Conservation (phyloP, 2,797 vertebrate genomes). For the Vespertilio murinus region DNA sequence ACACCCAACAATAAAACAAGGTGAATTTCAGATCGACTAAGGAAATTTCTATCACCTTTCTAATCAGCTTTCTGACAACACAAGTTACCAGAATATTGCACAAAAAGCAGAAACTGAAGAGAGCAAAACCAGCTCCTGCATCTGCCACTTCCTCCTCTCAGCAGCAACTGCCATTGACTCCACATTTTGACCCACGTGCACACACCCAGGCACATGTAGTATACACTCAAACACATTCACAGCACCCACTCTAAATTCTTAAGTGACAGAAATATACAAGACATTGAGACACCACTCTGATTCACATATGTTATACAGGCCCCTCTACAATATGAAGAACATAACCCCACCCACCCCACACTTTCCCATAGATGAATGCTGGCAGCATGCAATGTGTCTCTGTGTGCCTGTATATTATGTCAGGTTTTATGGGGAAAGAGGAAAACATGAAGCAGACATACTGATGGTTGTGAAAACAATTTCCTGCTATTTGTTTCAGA, state of each 20-base stretch:
- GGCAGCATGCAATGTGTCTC: background rate
- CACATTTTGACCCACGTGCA: background rate
- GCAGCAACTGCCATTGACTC: background rate
- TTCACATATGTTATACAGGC: background rate
- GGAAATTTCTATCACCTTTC: constrained; percentile 13
- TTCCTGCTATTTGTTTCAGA: constrained; percentile 42
- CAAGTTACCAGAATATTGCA: background rate
- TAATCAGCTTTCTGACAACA: background rate
- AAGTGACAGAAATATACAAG: background rate
- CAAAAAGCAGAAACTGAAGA: constrained; percentile 4
- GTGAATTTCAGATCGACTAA: background rate
- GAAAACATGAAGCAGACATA: background rate
- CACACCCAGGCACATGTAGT: background rate
- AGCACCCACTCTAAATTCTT: background rate
- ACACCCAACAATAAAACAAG: constrained; percentile 18
- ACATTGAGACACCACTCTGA: background rate
- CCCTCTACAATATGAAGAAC: background rate
- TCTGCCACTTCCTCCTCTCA: constrained; percentile 25
- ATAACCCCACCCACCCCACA: background rate
- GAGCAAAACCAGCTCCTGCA: background rate
- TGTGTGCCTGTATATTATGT: background rate
- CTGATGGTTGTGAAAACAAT: background rate
- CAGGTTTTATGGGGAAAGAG: background rate
- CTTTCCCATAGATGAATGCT: background rate
- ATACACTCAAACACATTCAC: background rate